Evolutionary conservation across 2,888 invertebrate genomes (phyloP), one percentile per base, ranked within the genome.

Genomic region (Caenorhabditis sulstoni): DNA sequence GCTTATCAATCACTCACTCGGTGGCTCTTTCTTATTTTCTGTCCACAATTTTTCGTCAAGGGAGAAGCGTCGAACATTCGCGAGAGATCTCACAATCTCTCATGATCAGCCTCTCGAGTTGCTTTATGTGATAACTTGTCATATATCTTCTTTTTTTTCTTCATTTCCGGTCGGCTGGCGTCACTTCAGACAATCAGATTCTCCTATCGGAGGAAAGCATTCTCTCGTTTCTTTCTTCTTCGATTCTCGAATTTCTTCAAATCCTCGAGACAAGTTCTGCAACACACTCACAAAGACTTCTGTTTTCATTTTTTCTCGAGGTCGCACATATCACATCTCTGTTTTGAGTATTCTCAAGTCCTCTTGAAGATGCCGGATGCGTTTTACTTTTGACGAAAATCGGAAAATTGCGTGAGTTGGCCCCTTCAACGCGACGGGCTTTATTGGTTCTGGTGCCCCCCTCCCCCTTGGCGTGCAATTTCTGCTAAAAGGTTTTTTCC

Each of bases 1-100:
- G 58, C 64, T 73, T 73, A 73, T 73, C 73, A 73, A 73, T 73
- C 73, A 73, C 68, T 58, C 12, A 14, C 41, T 41, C 41, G 41
- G 41, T 3, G 4, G 4, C 29, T 29, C 29, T 29, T 29, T 29
- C 29, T 7, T 29, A 3, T 3, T 29, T 29, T 29, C 39, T 29
- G 45, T 57, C 55, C 37, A 39, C 53, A 53, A 45, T 64, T 55
- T 58, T 53, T 39, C 22, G n/a, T 22, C 35, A 3, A 16, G 18
- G 18, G 53, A 37, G 3, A 37, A 5, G 8, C 5, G 37, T 0
- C 14, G 53, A 53, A 37, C 53, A 53, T 53, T 53, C 53, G n/a
- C 22, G n/a, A 37, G 41, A 53, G 44, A 47, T 65, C 20, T 59
- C 44, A 50, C 29, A 7, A 29, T 7, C 29, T 7, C 29, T 29